A percentile compares a stretch with the other conserved stretches of the same genome.
phyloP scores from a whole-genome alignment of 2,113 vertebrate genomes.

The Pseudonaja textilis region DNA sequence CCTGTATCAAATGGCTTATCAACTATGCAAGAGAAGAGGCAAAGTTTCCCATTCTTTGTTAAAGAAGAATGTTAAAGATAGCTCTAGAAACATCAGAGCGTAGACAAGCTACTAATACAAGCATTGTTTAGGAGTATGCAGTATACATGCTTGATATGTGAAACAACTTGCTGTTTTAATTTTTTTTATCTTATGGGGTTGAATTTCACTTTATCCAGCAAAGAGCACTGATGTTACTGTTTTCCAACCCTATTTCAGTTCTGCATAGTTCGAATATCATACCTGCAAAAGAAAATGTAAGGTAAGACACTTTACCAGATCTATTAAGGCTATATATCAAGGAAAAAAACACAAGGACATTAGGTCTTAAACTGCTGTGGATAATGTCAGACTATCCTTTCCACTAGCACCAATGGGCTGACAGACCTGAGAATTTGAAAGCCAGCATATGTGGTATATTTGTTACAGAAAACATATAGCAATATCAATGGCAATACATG shows the following conservation, averaged over 20 bases:
- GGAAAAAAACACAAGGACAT: neutral
- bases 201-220: neutral
- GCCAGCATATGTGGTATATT: neutral
- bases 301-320: neutral
- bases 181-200: neutral
- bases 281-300: constrained; percentile 62
- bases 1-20: neutral
- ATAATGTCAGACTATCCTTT: neutral
- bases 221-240: constrained; percentile 1
- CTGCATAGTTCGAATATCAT: constrained; percentile 52
- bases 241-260: constrained; percentile 29
- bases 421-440: neutral
- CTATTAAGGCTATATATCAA: neutral
- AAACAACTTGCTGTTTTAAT: neutral
- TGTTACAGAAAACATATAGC: neutral
- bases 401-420: neutral
- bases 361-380: neutral
- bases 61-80: neutral
- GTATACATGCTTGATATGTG: neutral
- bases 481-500: neutral
- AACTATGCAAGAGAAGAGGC: neutral
- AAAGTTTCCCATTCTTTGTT: neutral
- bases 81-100: neutral
- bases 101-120: neutral
- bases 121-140: neutral